Evolutionary conservation across 2,797 vertebrate genomes (phyloP), one percentile per base, ranked within the genome.

Genomic region (Rhinichthys osculus): DNA sequence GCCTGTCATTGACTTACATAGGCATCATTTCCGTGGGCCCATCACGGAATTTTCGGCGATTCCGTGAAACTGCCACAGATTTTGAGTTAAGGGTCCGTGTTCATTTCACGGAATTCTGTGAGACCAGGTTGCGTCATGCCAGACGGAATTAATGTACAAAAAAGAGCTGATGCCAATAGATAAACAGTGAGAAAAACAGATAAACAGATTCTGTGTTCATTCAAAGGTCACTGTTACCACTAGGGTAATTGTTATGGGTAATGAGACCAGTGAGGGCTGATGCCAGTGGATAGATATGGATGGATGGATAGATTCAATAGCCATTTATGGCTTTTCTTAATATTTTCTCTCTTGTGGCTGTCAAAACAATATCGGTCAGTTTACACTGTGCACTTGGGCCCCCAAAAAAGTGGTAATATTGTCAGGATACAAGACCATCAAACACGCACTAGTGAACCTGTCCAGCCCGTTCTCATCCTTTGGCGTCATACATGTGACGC

Each of bases 391-490:
- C 72, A 94, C 77, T 71, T 95, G 17, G 94, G 94, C 30, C 50
- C 81, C 90, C 13, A 89, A 86, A 13, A 94, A 93, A 88, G 92
- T 93, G 44, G 93, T 96, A 33, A 90, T 96, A 7, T 89, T 95
- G 74, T 88, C 93, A 4, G 94, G 95, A 16, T 94, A 94, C 87
- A 92, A 92, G 84, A 71, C 88, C 0, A 89, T 96, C 30, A 95
- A 92, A 88, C 87, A 95, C 30, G 95, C 94, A 33, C 88, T 96
- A 38, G 90, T 95, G 23, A 84, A 47, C n/a, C n/a, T n/a, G n/a
- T n/a, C n/a, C n/a, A n/a, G n/a, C n/a, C n/a, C n/a, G n/a, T n/a
- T n/a, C n/a, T n/a, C n/a, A n/a, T n/a, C n/a, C n/a, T n/a, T n/a
- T n/a, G n/a, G n/a, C n/a, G n/a, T n/a, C n/a, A n/a, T n/a, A n/a